Evolutionary conservation across 1,140 invertebrate species (phyloP), one percentile per base, ranked within the genome.

Genomic region (Nomia melanderi): DNA sequence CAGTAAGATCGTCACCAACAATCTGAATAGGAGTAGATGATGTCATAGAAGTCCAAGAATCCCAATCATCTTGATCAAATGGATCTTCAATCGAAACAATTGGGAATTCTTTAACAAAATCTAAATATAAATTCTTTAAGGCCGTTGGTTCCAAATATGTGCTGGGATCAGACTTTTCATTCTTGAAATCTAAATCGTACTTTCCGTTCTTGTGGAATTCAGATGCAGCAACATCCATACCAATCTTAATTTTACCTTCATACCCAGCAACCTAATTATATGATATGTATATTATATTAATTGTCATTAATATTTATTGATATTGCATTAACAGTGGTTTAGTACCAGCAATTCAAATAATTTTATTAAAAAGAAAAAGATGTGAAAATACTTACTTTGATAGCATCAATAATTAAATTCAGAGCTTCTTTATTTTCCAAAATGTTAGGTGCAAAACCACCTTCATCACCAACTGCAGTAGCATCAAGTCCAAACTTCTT

Each of bases 401-500:
- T 99, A 79, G 99, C 98, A 87, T 96, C 95, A 33, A 95, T 95
- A 83, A 99, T 96, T 4, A 99, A 94, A 81, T 95, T 95, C 5
- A 99, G 93, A 80, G 95, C 96, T 94, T 99, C 98, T 89, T 98
- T 98, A 93, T 99, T 99, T 90, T 98, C 97, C 78, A 96, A 95
- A 91, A 99, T 99, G 91, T 99, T 99, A 47, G 99, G 99, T 64
- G 99, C 99, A 92, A 99, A 99, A 83, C 99, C 99, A 94, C 99
- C 99, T 91, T 99, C 99, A 94, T 99, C 99, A 84, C 99, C 99
- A 36, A 99, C 98, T 88, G 98, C 97, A 67, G 98, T 99, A 31
- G 98, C 98, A 93, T 98, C 96, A 85, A 98, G 93, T 75, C 98
- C 98, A 92, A 98, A 98, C 91, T 97, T 97, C 84, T 95, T 94